Percentiles rank a stretch among this genome's conserved stretches.
Conservation (phyloP, 1,140 invertebrate genomes). For the Drosophila carrolli region DNA sequence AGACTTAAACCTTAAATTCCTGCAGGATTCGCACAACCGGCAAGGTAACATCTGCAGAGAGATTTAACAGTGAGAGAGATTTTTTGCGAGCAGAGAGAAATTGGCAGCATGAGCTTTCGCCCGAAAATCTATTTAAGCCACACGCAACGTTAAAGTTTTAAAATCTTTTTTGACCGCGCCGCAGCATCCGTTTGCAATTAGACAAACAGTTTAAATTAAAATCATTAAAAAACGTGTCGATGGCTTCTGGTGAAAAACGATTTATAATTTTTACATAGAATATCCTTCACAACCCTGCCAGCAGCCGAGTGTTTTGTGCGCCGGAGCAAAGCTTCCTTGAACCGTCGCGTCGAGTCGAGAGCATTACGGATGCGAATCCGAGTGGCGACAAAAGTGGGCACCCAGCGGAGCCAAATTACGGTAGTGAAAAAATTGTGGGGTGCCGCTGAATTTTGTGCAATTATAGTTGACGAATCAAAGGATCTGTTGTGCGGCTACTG, state of each 20-base stretch:
- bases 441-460: constrained; percentile 48
- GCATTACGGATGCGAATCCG: constrained; percentile 54
- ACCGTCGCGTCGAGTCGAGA: constrained; percentile 57
- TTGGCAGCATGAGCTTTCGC: constrained; percentile 21
- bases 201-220: not conserved
- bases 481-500: constrained; percentile 25
- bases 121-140: constrained; percentile 37
- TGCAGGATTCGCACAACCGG: constrained; percentile 11
- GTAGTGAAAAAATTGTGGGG: constrained; percentile 68
- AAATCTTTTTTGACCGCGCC: constrained; percentile 18
- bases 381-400: constrained; percentile 38
- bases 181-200: constrained; percentile 24
- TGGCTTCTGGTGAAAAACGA: constrained; percentile 1
- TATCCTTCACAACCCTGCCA: constrained; percentile 60
- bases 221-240: not conserved
- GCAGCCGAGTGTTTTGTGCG: constrained; percentile 68
- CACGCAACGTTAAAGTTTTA: constrained; percentile 25
- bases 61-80: constrained; percentile 6
- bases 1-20: not conserved
- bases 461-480: constrained; percentile 59
- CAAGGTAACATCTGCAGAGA: not conserved
- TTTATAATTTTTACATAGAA: constrained; percentile 18
- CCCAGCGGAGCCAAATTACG: constrained; percentile 54
- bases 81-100: not conserved
- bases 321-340: constrained; percentile 59